Conservation (phyloP, 2,113 vertebrate species). For the Pseudonaja textilis region DNA sequence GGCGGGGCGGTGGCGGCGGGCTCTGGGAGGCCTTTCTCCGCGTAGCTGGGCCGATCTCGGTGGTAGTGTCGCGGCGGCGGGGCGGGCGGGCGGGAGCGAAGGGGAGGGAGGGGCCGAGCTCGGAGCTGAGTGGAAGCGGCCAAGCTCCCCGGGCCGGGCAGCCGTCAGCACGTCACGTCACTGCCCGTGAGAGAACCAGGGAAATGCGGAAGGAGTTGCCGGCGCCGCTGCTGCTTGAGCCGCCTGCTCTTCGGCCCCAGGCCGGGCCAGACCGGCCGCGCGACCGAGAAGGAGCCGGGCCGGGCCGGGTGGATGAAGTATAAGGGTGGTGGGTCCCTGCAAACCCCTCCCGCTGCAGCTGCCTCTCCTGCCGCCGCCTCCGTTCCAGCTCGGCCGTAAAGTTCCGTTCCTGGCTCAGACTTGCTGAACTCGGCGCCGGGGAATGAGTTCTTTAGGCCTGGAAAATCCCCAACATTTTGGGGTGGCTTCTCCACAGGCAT, state of each 20-base stretch:
- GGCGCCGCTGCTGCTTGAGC: constrained; percentile 66
- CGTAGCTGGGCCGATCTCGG: constrained; percentile 79
- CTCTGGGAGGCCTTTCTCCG: constrained; percentile 71
- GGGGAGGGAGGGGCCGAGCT: constrained; percentile 89
- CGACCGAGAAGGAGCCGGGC: constrained; percentile 32
- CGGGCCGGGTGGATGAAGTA: constrained; percentile 49
- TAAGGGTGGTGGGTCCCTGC: constrained; percentile 53
- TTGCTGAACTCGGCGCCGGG: constrained; percentile 22
- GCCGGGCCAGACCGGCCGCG: constrained; percentile 29
- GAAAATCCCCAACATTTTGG: constrained; percentile 8
- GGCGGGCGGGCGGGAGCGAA: constrained; percentile 69
- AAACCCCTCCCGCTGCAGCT: constrained; percentile 37
- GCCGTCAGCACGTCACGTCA: constrained; percentile 92
- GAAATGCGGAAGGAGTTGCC: constrained; percentile 87
- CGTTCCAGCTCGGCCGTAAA: constrained; percentile 57
- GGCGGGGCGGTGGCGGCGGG: constrained; percentile 58
- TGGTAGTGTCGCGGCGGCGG: constrained; percentile 72
- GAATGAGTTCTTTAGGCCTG: background rate
- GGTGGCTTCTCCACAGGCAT: constrained; percentile 12
- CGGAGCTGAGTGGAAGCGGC: constrained; percentile 86
- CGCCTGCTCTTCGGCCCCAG: constrained; percentile 51
- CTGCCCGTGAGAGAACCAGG: constrained; percentile 84
- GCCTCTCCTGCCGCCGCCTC: constrained; percentile 44
- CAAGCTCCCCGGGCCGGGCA: constrained; percentile 86
- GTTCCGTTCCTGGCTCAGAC: constrained; percentile 55